Evolutionary conservation across 2,797 vertebrate species (phyloP), one percentile per base, ranked within the genome.

Genomic region (Cirrhinus molitorella): DNA sequence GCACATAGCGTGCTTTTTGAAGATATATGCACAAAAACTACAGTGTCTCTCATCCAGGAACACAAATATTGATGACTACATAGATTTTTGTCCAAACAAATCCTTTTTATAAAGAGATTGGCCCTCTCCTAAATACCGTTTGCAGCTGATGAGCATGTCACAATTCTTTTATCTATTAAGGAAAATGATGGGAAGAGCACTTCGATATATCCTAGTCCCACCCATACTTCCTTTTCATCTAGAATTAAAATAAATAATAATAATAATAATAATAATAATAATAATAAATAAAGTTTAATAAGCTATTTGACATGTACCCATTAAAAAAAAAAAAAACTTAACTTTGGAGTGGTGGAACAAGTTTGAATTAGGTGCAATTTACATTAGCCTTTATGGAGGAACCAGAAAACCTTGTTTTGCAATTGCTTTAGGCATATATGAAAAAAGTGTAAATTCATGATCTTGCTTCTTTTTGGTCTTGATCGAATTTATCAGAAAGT

Each of bases 391-490:
- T 57, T 40, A 34, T 13, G 25, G 45, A 49, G 14, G 7, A 82
- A 74, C 70, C 59, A 66, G 80, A 82, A 53, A 53, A 74, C 57
- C 80, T 65, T 17, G 55, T 81, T 73, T 47, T 37, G 47, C 2
- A 28, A 65, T 51, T 53, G 45, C n/a, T 67, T 17, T 28, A 28
- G 34, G 70, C 11, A 55, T 45, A 21, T 11, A 40, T 57, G 40
- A 19, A 55, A 83, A 37, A 73, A 53, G 43, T 2, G 19, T 13
- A 7, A 9, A 31, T 7, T 37, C 11, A 13, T 31, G 2, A 57
- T 28, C 4, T 37, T 23, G 16, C 8, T 7, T 61, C 4, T 34
- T 28, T 19, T 1, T 11, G 28, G 25, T 63, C 51, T 79, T 23
- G 5, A n/a, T 37, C 0, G 16, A 75, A 37, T n/a, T 25, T 2